phyloP scores from a whole-genome alignment of 2,797 vertebrate species.

The Lophotriccus pileatus region DNA sequence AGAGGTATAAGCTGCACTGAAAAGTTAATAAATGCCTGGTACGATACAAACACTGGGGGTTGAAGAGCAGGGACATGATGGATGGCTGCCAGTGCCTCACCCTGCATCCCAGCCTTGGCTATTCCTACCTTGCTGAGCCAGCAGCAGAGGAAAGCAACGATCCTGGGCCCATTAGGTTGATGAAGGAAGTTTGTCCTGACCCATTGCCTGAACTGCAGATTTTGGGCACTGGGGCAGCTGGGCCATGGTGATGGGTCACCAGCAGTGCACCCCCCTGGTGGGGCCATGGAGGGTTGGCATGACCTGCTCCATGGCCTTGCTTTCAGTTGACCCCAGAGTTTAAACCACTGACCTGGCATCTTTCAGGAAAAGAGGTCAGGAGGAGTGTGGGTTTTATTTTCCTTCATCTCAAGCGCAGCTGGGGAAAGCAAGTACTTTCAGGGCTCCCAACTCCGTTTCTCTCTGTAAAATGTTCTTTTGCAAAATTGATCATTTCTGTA shows the following conservation, averaged over 20 bases:
- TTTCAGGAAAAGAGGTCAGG: background rate
- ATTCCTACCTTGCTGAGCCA: background rate
- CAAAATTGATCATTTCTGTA: constrained; percentile 42
- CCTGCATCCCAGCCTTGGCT: background rate
- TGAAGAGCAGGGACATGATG: background rate
- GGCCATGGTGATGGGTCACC: background rate
- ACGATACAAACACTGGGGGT: accelerated
- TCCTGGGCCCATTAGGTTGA: accelerated
- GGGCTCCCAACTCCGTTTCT: background rate
- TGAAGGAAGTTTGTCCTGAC: background rate
- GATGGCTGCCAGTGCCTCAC: background rate
- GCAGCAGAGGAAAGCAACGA: background rate
- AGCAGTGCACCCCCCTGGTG: background rate
- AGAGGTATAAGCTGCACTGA: background rate
- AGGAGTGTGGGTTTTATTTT: background rate
- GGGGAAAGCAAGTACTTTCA: background rate
- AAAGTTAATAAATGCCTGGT: background rate
- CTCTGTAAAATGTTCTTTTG: constrained; percentile 8
- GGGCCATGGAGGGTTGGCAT: background rate
- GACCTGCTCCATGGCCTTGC: accelerated
- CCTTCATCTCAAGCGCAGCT: background rate
- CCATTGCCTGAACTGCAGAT: background rate
- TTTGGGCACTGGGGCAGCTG: background rate
- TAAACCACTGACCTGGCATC: background rate
- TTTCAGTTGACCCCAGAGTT: background rate